Evolutionary conservation across 2,888 invertebrate species (phyloP), one percentile per base, ranked within the genome.

Genomic region (Balanococcus diminutus): DNA sequence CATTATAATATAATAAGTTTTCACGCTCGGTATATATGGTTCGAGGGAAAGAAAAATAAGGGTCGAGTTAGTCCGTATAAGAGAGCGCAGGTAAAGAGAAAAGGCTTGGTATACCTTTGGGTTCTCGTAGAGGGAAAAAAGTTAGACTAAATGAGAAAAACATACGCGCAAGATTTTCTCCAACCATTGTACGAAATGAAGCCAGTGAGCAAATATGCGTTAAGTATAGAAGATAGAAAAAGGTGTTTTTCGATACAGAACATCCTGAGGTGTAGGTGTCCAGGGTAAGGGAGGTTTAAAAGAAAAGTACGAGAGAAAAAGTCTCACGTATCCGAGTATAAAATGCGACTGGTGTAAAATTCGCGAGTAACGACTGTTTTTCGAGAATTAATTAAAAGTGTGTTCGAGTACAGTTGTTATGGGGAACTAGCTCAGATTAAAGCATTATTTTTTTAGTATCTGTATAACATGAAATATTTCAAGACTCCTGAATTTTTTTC

Each of bases 1-100:
- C 61, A 25, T 67, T 67, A 67, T 67, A 67, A 67, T 67, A 67
- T 67, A 67, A 67, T 67, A 67, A 67, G 61, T 67, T 67, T n/a
- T 67, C 25, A 28, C 61, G 61, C 28, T 51, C 19, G 51, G 61
- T 67, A 67, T 28, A 67, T 28, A 67, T 67, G 61, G 28, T 11
- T 67, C 22, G 28, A 67, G 28, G 4, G 28, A 28, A 28, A 67
- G 28, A 8, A 67, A 56, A 67, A 46, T 46, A 46, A 67, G 25
- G 61, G 51, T 51, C 19, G 51, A 51, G 19, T 51, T 5, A 2
- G 19, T 51, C 51, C n/a, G n/a, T n/a, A n/a, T n/a, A n/a, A n/a
- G n/a, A n/a, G n/a, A n/a, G 51, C 51, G 4, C 19, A 51, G 51
- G 51, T 51, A n/a, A n/a, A n/a, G n/a, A n/a, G n/a, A n/a, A n/a